These are phyloP conservation scores for Epinotia demarniana DNA, from an alignment of 2,888 invertebrate genomes.

Conservation along the genomic window DNA sequence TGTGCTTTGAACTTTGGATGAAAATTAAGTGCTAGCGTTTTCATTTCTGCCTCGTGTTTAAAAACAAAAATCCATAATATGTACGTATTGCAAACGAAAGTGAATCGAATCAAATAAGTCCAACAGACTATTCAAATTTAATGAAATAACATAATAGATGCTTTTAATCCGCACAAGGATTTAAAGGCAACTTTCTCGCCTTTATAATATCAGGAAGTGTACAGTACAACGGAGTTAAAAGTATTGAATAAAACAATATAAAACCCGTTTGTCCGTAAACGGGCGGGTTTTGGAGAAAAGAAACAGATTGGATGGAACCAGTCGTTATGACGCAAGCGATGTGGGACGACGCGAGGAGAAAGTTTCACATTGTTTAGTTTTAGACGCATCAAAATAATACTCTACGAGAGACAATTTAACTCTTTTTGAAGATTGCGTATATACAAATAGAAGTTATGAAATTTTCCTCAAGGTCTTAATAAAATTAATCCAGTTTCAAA, in stretches of 20 bases:
- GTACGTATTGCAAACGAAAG: not conserved
- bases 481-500: too few species aligned
- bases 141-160: constrained; percentile 17
- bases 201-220: constrained; percentile 24
- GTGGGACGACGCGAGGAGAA: constrained; percentile 56
- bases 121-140: constrained; percentile 3
- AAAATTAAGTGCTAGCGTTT: not conserved
- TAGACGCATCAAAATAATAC: constrained; percentile 29
- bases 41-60: not conserved
- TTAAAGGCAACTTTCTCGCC: constrained; percentile 22
- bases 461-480: too few species aligned
- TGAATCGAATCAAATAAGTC: constrained; percentile 9
- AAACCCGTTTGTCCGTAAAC: constrained; percentile 36
- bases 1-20: not conserved
- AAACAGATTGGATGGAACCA: constrained; percentile 33
- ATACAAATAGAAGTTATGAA: too few species aligned
- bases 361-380: constrained; percentile 42
- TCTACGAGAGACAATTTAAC: not conserved
- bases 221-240: constrained; percentile 14
- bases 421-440: not conserved
- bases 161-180: constrained; percentile 23
- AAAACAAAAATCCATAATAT: not conserved
- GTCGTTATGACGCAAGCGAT: constrained; percentile 48
- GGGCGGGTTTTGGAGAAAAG: constrained; percentile 41
- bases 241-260: constrained; percentile 20